These are phyloP conservation scores for Varanus komodoensis DNA, from an alignment of 2,113 vertebrate species.

Conservation along the genomic window DNA sequence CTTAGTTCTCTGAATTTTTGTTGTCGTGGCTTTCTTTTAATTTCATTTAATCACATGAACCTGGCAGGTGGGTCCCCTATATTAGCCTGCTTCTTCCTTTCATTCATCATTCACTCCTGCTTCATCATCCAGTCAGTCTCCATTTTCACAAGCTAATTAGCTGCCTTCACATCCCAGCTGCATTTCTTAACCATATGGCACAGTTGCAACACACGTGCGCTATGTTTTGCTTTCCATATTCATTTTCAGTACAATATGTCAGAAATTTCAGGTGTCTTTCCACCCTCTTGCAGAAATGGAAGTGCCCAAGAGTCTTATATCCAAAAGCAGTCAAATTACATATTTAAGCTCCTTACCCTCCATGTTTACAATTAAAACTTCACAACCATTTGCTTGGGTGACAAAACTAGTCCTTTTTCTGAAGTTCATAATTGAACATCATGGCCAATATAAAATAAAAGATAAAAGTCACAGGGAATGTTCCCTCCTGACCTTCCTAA, in stretches of 20 bases:
- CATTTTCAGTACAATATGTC: constrained; percentile 45
- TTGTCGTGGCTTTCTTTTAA: constrained; percentile 60
- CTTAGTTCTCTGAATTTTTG: constrained; percentile 29
- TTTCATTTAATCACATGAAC: constrained; percentile 68
- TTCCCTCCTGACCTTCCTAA: constrained; percentile 74
- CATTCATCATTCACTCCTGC: constrained; percentile 68
- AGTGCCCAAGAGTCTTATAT: constrained; percentile 39
- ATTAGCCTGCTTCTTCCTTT: constrained; percentile 56
- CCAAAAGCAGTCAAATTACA: constrained; percentile 62
- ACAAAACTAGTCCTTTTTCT: constrained; percentile 65
- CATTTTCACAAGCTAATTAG: constrained; percentile 71
- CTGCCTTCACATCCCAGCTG: constrained; percentile 43
- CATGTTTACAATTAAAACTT: constrained; percentile 76
- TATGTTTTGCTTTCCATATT: constrained; percentile 45
- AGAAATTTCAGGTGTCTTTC: constrained; percentile 46
- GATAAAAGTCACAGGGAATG: constrained; percentile 65
- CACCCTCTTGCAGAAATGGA: constrained; percentile 27
- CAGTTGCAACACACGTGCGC: constrained; percentile 38
- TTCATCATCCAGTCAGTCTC: constrained; percentile 60
- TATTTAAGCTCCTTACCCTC: constrained; percentile 55
- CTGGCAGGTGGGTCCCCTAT: constrained; percentile 65
- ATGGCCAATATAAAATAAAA: constrained; percentile 42
- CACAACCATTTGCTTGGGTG: constrained; percentile 66
- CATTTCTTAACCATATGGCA: constrained; percentile 61
- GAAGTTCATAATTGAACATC: constrained; percentile 68